Evolutionary conservation across 2,797 vertebrate species (phyloP).

Genomic region (Paedocypris micromegethes): DNA sequence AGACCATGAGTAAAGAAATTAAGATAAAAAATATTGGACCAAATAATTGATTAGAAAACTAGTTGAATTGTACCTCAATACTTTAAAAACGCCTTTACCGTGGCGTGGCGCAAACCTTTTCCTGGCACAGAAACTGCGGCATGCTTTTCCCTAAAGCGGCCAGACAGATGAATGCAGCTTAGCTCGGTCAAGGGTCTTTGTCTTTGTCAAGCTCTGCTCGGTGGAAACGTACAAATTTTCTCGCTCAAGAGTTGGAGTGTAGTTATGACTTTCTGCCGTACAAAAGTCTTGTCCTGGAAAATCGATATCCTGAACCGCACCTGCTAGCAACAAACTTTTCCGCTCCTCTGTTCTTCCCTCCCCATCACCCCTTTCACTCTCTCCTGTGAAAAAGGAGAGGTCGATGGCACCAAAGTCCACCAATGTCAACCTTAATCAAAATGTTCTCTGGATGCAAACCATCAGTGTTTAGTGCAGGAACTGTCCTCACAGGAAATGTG

Average conservation of each 20-base stretch:
- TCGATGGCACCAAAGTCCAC: no score
- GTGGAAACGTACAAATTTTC: slow-evolving; percentile 25
- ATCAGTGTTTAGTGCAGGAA: slow-evolving; percentile 26
- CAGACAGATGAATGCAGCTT: slow-evolving; percentile 26
- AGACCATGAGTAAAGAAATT: no score
- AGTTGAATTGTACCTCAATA: no score
- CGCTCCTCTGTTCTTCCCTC: slow-evolving; percentile 15
- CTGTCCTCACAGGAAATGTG: slow-evolving; percentile 20
- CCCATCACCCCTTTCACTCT: no score
- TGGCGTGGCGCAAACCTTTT: slow-evolving; percentile 7
- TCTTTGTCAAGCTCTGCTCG: slow-evolving; percentile 29
- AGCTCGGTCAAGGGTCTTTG: slow-evolving; percentile 25
- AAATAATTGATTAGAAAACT: no score
- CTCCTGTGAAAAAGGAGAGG: no score
- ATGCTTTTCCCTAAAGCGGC: slow-evolving; percentile 23
- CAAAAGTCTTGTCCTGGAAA: slow-evolving; percentile 33
- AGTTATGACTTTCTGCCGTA: slow-evolving; percentile 24
- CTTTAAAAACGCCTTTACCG: background rate
- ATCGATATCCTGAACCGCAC: slow-evolving; percentile 35
- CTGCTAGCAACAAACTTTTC: slow-evolving; percentile 33
- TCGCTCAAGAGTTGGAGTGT: slow-evolving; percentile 17
- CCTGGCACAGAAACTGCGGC: slow-evolving; percentile 9
- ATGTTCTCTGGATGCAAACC: no score
- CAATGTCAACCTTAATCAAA: no score
- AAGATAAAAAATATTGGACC: no score